phyloP scores from a whole-genome alignment of 2,113 vertebrate species.

The Ramphastos sulfuratus region DNA sequence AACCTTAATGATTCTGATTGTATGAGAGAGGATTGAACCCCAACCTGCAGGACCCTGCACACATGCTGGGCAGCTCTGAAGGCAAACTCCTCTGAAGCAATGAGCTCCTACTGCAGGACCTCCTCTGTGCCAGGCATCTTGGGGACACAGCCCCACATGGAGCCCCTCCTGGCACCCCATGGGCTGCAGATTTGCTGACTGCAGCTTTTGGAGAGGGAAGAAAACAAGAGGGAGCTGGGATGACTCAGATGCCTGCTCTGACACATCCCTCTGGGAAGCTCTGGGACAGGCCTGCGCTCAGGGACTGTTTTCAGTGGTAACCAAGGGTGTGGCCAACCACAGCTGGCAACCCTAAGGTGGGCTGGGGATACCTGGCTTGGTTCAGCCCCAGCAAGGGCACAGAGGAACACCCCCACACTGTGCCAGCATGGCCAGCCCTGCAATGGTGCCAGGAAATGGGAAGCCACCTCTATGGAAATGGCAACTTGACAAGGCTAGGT shows the following conservation, averaged over 20 bases:
- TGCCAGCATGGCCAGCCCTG: background rate
- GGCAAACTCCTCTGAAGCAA: background rate
- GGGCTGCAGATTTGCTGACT: background rate
- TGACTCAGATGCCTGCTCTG: constrained; percentile 42
- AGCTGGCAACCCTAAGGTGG: background rate
- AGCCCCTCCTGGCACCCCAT: background rate
- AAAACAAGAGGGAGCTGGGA: background rate
- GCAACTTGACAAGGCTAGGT: background rate
- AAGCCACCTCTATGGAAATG: background rate
- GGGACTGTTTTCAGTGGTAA: constrained; percentile 1
- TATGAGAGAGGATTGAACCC: background rate
- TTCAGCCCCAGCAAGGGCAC: background rate
- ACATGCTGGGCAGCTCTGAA: background rate
- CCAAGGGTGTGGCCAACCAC: background rate
- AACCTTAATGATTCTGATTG: too few species aligned
- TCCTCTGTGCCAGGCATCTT: background rate
- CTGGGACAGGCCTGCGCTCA: background rate
- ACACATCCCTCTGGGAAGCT: constrained; percentile 43
- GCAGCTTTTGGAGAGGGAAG: background rate
- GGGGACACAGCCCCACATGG: fast-evolving
- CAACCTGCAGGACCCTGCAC: background rate
- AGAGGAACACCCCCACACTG: background rate
- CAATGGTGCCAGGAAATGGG: background rate
- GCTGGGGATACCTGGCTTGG: background rate
- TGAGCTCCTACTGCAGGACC: background rate